phyloP scores from a whole-genome alignment of 2,797 vertebrate species.

The Linurgus olivaceus region DNA sequence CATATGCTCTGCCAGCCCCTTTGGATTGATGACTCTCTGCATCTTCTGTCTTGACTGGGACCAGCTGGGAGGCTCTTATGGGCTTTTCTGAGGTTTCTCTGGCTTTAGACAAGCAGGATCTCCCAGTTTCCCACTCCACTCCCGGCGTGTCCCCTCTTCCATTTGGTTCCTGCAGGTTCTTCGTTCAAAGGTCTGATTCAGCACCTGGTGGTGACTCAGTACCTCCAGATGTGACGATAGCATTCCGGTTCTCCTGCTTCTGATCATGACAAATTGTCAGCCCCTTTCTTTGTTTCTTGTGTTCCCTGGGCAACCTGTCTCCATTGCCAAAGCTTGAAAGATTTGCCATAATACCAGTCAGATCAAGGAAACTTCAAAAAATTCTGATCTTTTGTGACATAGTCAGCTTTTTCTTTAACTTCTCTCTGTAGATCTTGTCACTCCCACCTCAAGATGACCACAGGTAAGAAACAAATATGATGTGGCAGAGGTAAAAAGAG shows the following conservation, averaged over 20 bases:
- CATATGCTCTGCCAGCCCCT: background rate
- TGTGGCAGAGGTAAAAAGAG: background rate
- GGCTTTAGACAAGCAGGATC: background rate
- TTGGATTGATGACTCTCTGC: rapidly evolving
- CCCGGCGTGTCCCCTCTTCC: background rate
- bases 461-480: background rate
- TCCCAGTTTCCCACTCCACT: background rate
- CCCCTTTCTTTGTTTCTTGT: background rate
- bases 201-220: background rate
- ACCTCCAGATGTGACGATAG: background rate
- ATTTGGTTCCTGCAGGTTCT: background rate
- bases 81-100: background rate
- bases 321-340: background rate
- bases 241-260: background rate
- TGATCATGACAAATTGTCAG: background rate
- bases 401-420: background rate
- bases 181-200: slow-evolving; percentile 6
- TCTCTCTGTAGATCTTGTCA: background rate
- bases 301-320: background rate
- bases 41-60: background rate
- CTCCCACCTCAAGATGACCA: background rate
- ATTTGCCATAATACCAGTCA: background rate
- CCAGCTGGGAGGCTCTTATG: background rate
- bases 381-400: background rate
- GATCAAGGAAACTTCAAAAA: background rate